Conservation (phyloP, 2,797 vertebrate genomes). For the Sebastes ruberrimus region DNA sequence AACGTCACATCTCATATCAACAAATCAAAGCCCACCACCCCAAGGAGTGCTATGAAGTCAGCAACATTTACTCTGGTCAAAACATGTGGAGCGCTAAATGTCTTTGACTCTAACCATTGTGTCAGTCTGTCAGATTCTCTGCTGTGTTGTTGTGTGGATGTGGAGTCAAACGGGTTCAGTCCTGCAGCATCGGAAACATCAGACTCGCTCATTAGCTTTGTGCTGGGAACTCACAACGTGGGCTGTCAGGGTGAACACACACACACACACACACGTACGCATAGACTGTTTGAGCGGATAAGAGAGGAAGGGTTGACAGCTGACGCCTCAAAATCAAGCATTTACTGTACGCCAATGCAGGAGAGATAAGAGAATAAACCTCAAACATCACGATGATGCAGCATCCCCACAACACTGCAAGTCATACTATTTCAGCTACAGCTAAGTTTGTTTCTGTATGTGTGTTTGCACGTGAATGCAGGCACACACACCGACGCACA, state of each 20-base stretch:
- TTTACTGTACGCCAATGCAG: slow-evolving; percentile 6
- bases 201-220: slow-evolving; percentile 38
- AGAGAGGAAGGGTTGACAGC: slow-evolving; percentile 22
- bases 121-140: slow-evolving; percentile 17
- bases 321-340: slow-evolving; percentile 14
- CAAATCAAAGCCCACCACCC: slow-evolving; percentile 36
- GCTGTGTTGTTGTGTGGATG: neutral
- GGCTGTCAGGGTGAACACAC: neutral
- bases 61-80: slow-evolving; percentile 32
- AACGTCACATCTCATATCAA: slow-evolving; percentile 31
- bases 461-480: neutral
- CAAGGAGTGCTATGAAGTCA: slow-evolving; percentile 24
- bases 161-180: slow-evolving; percentile 24
- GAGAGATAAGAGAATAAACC: slow-evolving; percentile 23
- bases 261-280: neutral
- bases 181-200: slow-evolving; percentile 45
- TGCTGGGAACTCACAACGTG: slow-evolving; percentile 13
- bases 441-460: neutral
- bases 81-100: slow-evolving; percentile 16
- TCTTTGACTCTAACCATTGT: slow-evolving; percentile 2
- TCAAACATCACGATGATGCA: neutral
- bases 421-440: neutral
- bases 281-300: slow-evolving; percentile 11
- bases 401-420: neutral
- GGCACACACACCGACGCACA: neutral